Evolutionary conservation across 2,888 invertebrate species (phyloP).

Genomic region (Agrotis puta): DNA sequence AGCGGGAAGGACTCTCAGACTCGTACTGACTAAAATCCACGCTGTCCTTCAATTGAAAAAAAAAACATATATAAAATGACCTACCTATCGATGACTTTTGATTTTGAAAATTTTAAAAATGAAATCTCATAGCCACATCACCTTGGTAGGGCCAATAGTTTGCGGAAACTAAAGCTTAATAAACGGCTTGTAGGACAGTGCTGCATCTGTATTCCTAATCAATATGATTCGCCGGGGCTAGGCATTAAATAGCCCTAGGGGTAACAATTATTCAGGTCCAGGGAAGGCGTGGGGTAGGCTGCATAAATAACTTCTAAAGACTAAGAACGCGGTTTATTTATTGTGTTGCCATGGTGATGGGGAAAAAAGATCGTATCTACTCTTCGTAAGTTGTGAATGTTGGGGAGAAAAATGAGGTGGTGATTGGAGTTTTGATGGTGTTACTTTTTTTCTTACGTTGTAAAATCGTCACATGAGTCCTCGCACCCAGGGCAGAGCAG

Average conservation of each 20-base stretch:
- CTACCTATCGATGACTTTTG: too few relatives aligned
- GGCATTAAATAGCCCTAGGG: slow-evolving; percentile 69
- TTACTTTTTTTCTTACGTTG: too few relatives aligned
- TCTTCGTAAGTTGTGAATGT: background rate
- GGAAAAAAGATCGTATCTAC: slow-evolving; percentile 43
- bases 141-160: slow-evolving; percentile 64
- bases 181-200: slow-evolving; percentile 66
- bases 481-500: too few relatives aligned
- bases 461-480: too few relatives aligned
- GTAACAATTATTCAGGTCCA: slow-evolving; percentile 69
- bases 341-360: slow-evolving; percentile 51
- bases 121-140: background rate
- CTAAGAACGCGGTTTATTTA: slow-evolving; percentile 57
- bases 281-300: slow-evolving; percentile 62
- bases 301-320: slow-evolving; percentile 71
- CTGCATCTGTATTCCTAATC: slow-evolving; percentile 76
- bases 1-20: too few relatives aligned
- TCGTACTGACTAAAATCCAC: too few relatives aligned
- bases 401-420: slow-evolving; percentile 20
- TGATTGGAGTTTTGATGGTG: background rate
- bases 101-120: too few relatives aligned
- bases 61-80: too few relatives aligned
- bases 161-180: slow-evolving; percentile 68
- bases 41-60: too few relatives aligned
- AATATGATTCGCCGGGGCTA: slow-evolving; percentile 72